Evolutionary conservation across 1,140 invertebrate species (phyloP).

Genomic region (Stegodyphus mimosarum): DNA sequence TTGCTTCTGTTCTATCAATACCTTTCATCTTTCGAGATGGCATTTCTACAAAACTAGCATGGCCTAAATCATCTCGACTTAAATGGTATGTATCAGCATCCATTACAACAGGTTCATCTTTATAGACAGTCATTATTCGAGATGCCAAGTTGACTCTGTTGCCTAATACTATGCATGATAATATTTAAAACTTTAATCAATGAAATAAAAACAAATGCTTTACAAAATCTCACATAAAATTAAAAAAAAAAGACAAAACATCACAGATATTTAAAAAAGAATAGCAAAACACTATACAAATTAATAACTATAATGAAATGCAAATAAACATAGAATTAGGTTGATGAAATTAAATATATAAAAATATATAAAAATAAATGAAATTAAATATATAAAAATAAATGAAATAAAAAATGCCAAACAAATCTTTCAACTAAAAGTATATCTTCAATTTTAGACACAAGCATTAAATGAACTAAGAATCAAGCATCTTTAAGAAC

Average conservation of each 20-base stretch:
- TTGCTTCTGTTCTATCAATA: background rate
- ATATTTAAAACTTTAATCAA: background rate
- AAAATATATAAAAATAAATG: too few relatives aligned
- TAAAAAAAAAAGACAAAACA: background rate
- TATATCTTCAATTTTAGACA: too few relatives aligned
- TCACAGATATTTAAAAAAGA: background rate
- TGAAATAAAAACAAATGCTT: background rate
- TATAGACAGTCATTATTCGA: slow-evolving; percentile 38
- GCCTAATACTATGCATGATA: slow-evolving; percentile 35
- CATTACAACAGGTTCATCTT: slow-evolving; percentile 8
- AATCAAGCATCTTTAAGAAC: too few relatives aligned
- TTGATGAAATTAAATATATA: too few relatives aligned
- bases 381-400: too few relatives aligned
- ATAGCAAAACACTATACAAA: background rate
- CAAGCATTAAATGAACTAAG: too few relatives aligned
- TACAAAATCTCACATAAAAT: background rate
- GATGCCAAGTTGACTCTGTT: slow-evolving; percentile 43
- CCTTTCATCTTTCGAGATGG: slow-evolving; percentile 31
- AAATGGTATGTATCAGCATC: slow-evolving; percentile 34
- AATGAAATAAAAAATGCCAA: too few relatives aligned
- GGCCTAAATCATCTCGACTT: slow-evolving; percentile 2
- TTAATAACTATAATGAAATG: background rate
- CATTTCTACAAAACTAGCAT: slow-evolving; percentile 17
- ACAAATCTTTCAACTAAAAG: too few relatives aligned
- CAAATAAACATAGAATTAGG: background rate